phyloP scores from a whole-genome alignment of 2,888 invertebrate genomes.

The Drosophila birchii region DNA sequence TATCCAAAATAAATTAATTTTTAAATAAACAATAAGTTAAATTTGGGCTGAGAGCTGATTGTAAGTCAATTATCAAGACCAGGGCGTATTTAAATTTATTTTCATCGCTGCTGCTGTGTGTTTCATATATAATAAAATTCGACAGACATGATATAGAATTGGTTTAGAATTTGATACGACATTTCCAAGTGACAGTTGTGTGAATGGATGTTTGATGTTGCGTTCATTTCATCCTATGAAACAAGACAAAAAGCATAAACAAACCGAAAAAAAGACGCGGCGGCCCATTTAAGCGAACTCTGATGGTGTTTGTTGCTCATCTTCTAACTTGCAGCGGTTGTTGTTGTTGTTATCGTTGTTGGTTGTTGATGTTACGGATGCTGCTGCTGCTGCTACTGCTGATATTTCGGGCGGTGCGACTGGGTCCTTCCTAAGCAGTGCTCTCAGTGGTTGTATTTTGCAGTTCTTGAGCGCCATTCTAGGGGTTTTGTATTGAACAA shows the following conservation, averaged over 20 bases:
- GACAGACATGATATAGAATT: conserved; percentile 29
- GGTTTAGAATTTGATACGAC: conserved; percentile 40
- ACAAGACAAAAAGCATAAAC: conserved; percentile 53
- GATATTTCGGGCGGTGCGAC: conserved; percentile 35
- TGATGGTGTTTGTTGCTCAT: conserved; percentile 27
- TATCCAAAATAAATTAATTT: conserved; percentile 50
- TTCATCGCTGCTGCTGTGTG: conserved; percentile 32
- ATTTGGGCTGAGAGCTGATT: conserved; percentile 27
- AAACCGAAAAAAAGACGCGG: conserved; percentile 49
- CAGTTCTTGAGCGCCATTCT: conserved; percentile 84
- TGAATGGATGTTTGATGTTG: conserved; percentile 17
- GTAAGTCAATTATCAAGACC: neutral
- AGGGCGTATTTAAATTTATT: conserved; percentile 23
- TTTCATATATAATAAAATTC: conserved; percentile 50
- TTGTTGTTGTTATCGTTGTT: conserved; percentile 31
- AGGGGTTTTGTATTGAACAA: conserved; percentile 2
- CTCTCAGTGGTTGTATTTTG: conserved; percentile 85
- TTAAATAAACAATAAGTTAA: conserved; percentile 31
- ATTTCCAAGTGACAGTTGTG: conserved; percentile 30
- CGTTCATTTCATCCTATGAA: conserved; percentile 39
- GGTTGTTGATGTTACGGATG: conserved; percentile 4
- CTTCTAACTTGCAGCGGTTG: conserved; percentile 31
- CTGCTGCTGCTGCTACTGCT: conserved; percentile 23
- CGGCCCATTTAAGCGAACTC: conserved; percentile 46
- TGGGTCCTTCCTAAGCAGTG: conserved; percentile 80